These are phyloP conservation scores for Sebastes dallii DNA, from an alignment of 2,797 vertebrate species.

Conservation along the genomic window DNA sequence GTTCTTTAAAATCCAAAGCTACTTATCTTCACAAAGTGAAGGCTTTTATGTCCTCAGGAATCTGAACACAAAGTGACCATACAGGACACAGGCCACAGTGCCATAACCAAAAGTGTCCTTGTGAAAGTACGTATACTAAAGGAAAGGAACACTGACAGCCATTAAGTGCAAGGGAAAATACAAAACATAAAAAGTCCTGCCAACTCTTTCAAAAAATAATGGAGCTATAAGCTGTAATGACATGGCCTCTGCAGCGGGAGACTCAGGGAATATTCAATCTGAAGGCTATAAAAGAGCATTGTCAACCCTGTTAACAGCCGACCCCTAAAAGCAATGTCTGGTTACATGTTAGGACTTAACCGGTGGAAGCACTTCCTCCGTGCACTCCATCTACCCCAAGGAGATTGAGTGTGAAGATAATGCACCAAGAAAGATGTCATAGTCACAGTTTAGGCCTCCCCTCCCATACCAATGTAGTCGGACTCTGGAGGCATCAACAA, in stretches of 20 bases:
- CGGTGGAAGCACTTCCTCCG: constrained; percentile 74
- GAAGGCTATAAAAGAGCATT: constrained; percentile 84
- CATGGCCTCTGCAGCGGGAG: constrained; percentile 69
- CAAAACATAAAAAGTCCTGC: constrained; percentile 70
- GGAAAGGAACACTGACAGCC: constrained; percentile 52
- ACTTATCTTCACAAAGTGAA: constrained; percentile 18
- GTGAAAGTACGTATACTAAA: constrained; percentile 41
- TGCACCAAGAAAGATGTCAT: constrained; percentile 84
- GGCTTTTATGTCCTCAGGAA: constrained; percentile 10
- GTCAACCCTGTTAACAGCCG: constrained; percentile 83
- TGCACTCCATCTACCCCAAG: constrained; percentile 80
- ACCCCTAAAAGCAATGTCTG: constrained; percentile 86
- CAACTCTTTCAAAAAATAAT: constrained; percentile 76
- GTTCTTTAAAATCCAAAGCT: not conserved
- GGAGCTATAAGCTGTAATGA: constrained; percentile 81
- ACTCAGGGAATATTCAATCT: constrained; percentile 82
- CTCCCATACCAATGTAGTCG: constrained; percentile 67
- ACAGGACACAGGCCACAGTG: not conserved
- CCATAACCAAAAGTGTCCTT: constrained; percentile 44
- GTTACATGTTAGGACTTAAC: constrained; percentile 81
- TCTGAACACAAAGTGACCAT: not conserved
- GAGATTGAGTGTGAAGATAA: constrained; percentile 86
- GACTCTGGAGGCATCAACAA: constrained; percentile 81
- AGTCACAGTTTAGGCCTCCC: constrained; percentile 77
- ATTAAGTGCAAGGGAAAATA: constrained; percentile 66